Evolutionary conservation across 2,888 invertebrate genomes (phyloP), one percentile per base, ranked within the genome.

Genomic region (Suillia variegata): DNA sequence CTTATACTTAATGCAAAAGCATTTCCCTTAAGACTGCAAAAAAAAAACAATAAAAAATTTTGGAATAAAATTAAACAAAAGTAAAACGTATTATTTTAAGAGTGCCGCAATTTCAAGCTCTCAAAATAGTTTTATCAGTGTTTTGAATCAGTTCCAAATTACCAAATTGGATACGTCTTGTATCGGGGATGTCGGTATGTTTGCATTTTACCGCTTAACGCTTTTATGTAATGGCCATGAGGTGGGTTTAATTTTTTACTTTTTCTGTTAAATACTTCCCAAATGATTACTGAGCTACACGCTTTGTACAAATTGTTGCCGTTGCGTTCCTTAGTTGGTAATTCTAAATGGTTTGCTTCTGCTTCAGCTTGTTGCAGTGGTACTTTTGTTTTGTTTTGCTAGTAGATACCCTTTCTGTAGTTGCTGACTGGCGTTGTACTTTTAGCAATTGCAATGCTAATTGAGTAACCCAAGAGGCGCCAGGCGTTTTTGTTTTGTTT

Each of bases 321-420:
- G 18, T 45, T n/a, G n/a, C n/a, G 45, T 45, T 45, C 45, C 18
- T 3, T n/a, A n/a, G n/a, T 45, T 45, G 17, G 4, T 20, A 45
- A 45, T 45, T 45, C 18, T 45, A 45, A 45, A 18, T 45, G 45
- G 18, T n/a, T n/a, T n/a, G n/a, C n/a, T n/a, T n/a, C n/a, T n/a
- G 26, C 6, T 26, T 26, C 10, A 13, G 45, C 45, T 4, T 45
- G 18, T 17, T 45, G 45, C 45, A 13, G 4, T 45, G 17, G 45
- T 13, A 20, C 45, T 20, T 45, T 45, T 38, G 26, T 31, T 31
- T 31, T 12, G 12, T 38, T 13, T 4, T 38, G 15, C 38, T 4
- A 38, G 12, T n/a, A 38, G 5, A 13, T 18, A 13, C 18, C 45
- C 17, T 20, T 45, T 18, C 20, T 45, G 45, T 6, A 18, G 13